Evolutionary conservation across 2,888 invertebrate genomes (phyloP).

Genomic region (Drosophila neoperkinsi): DNA sequence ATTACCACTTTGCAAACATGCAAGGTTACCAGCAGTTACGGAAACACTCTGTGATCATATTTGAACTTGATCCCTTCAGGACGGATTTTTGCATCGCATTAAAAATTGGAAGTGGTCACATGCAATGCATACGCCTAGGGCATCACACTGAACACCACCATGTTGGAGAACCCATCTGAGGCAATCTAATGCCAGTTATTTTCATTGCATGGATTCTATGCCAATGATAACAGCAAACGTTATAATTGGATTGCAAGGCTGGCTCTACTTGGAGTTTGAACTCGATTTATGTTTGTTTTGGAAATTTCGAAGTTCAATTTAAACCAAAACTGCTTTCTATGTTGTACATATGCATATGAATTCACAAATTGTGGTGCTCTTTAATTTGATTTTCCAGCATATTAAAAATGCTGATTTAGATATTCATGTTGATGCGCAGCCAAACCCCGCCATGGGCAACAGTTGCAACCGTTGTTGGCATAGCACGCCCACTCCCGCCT

Average conservation of each 20-base stretch:
- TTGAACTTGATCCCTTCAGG: neutral
- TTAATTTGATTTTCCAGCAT: slow-evolving; percentile 25
- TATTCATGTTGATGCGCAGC: slow-evolving; percentile 8
- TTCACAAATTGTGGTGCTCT: slow-evolving; percentile 1
- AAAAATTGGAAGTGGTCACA: neutral
- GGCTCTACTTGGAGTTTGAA: neutral
- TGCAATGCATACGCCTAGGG: neutral
- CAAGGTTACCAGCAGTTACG: neutral
- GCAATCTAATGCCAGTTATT: neutral
- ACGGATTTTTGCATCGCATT: neutral
- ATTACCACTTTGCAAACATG: neutral
- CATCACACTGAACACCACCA: neutral
- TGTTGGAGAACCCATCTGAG: neutral
- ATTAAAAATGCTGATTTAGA: slow-evolving; percentile 36
- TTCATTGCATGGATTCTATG: neutral
- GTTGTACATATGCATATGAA: neutral
- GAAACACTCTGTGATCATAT: neutral
- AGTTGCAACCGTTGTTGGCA: slow-evolving; percentile 47
- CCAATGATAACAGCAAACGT: neutral
- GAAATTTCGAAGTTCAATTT: neutral
- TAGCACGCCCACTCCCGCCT: slow-evolving; percentile 39
- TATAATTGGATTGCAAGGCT: neutral
- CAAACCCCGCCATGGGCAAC: slow-evolving; percentile 39
- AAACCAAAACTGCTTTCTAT: neutral
- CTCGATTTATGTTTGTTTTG: neutral